These are phyloP conservation scores for Anoplolepis gracilipes DNA, from an alignment of 1,140 invertebrate species.

Conservation along the genomic window DNA sequence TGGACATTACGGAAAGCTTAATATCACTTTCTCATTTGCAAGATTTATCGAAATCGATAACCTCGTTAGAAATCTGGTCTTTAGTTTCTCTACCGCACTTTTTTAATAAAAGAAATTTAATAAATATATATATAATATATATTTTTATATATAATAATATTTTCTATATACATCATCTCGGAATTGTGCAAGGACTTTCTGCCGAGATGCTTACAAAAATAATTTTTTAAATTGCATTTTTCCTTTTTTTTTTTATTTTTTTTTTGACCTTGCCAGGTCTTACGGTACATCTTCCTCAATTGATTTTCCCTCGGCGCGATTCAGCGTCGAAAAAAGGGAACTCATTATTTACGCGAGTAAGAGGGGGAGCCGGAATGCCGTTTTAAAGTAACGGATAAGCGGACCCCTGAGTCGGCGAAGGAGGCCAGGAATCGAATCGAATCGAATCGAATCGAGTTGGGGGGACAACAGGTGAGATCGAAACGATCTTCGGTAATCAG, in stretches of 20 bases:
- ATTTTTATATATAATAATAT: too few relatives aligned
- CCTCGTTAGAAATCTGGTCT: neutral
- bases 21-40: neutral
- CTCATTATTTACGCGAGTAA: constrained; percentile 36
- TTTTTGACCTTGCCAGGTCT: neutral
- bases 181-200: too few relatives aligned
- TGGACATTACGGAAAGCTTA: neutral
- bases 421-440: neutral
- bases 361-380: constrained; percentile 31
- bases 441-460: neutral
- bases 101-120: too few relatives aligned
- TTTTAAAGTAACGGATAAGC: constrained; percentile 45
- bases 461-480: too few relatives aligned
- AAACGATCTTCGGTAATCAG: too few relatives aligned
- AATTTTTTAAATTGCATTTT: neutral
- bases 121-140: too few relatives aligned
- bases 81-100: too few relatives aligned
- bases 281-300: constrained; percentile 34
- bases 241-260: too few relatives aligned
- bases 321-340: constrained; percentile 19
- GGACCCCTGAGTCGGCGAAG: constrained; percentile 15
- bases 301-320: constrained; percentile 36
- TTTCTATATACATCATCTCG: too few relatives aligned
- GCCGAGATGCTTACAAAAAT: neutral
- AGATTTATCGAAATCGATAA: neutral